Evolutionary conservation across 2,888 invertebrate species (phyloP).

Genomic region (Pyralis farinalis): DNA sequence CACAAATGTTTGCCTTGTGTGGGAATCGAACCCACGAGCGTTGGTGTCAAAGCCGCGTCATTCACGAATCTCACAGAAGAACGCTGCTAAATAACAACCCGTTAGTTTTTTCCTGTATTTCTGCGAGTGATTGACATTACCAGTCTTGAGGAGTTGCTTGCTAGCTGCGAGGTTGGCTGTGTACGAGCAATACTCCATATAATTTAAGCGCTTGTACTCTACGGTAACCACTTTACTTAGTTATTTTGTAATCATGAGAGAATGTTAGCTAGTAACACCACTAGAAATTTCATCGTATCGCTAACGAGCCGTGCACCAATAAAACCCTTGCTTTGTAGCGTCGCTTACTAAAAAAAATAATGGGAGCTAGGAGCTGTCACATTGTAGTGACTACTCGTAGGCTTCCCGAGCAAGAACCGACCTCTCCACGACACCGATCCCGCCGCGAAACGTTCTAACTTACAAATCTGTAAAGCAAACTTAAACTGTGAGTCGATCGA

Average conservation of each 20-base stretch:
- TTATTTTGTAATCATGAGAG: neutral
- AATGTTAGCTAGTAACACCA: neutral
- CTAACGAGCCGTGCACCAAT: conserved; percentile 41
- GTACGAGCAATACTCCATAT: too few relatives aligned
- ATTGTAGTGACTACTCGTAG: conserved; percentile 51
- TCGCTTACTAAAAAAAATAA: conserved; percentile 42
- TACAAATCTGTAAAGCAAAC: neutral
- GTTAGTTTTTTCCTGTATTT: too few relatives aligned
- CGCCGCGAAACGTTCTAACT: conserved; percentile 25
- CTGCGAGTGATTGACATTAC: too few relatives aligned
- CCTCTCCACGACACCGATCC: conserved; percentile 38
- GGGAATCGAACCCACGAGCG: too few relatives aligned
- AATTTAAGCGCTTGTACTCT: too few relatives aligned
- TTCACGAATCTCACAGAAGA: too few relatives aligned
- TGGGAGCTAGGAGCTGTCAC: conserved; percentile 45
- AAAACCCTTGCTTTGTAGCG: conserved; percentile 46
- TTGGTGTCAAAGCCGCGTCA: too few relatives aligned
- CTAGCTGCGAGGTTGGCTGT: too few relatives aligned
- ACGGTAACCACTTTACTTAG: too few relatives aligned
- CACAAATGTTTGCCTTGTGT: too few relatives aligned
- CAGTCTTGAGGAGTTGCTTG: too few relatives aligned
- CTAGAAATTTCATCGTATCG: conserved; percentile 4
- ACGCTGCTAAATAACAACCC: too few relatives aligned
- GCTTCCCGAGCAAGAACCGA: conserved; percentile 53
- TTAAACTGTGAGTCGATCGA: conserved; percentile 15